These are phyloP conservation scores for Acrocephalus scirpaceus DNA, from an alignment of 2,797 vertebrate genomes.

Conservation along the genomic window DNA sequence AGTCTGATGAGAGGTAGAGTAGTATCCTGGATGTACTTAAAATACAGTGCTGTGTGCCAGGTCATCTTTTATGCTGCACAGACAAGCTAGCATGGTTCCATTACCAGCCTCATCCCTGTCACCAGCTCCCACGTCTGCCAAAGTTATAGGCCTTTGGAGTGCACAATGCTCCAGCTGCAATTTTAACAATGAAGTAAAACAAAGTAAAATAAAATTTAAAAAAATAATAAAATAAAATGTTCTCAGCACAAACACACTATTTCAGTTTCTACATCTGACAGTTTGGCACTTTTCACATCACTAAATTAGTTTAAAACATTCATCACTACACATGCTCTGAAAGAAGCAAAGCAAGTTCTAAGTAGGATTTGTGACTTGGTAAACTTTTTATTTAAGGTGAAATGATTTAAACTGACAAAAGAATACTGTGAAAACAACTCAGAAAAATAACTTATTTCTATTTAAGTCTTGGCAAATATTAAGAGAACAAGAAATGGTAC, in stretches of 20 bases:
- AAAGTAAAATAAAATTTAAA: background rate
- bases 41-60: background rate
- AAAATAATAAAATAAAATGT: background rate
- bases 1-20: background rate
- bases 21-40: background rate
- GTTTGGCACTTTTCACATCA: background rate
- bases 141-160: background rate
- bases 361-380: background rate
- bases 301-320: conserved; percentile 28
- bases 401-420: conserved; percentile 22
- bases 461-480: background rate
- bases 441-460: conserved; percentile 4
- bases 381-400: conserved; percentile 49
- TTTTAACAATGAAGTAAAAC: background rate
- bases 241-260: background rate
- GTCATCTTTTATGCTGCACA: background rate
- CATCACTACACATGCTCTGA: background rate
- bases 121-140: background rate
- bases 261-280: background rate
- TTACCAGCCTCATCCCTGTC: background rate
- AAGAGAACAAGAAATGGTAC: background rate
- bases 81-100: background rate
- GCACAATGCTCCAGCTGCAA: background rate
- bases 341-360: conserved; percentile 7
- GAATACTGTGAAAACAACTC: conserved; percentile 35